phyloP scores from a whole-genome alignment of 2,797 vertebrate genomes.

The Gorsachius magnificus region DNA sequence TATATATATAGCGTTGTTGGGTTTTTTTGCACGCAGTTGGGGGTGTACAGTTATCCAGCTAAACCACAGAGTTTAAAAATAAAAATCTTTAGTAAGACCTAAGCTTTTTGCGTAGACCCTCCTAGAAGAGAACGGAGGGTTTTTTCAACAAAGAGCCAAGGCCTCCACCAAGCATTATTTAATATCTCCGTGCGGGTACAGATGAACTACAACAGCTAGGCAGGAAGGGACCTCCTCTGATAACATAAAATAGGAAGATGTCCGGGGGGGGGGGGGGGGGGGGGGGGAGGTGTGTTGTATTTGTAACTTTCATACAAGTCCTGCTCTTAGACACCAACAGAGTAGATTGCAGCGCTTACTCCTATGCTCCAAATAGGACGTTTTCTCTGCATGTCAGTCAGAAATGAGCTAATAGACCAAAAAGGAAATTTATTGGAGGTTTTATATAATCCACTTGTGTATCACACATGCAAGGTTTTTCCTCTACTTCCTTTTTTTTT shows the following conservation, averaged over 20 bases:
- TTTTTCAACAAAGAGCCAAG: background rate
- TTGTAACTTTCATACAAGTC: background rate
- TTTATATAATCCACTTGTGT: slow-evolving; percentile 55
- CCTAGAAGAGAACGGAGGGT: background rate
- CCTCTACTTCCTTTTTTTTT: background rate
- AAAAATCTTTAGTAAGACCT: background rate
- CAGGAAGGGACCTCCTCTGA: background rate
- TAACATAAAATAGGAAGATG: background rate
- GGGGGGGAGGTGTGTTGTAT: background rate
- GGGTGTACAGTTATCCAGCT: background rate
- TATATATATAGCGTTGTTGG: too few species aligned
- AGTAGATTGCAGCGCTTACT: background rate
- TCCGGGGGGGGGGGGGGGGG: too few species aligned
- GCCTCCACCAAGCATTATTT: background rate
- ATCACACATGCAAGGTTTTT: background rate
- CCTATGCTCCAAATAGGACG: background rate
- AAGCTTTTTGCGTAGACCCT: background rate
- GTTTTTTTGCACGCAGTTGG: background rate
- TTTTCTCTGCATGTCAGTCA: background rate
- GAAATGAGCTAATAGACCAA: background rate
- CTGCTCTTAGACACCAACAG: background rate
- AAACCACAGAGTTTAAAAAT: background rate
- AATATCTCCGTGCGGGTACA: background rate
- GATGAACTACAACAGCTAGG: background rate
- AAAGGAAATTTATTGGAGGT: slow-evolving; percentile 18